Conservation (phyloP, 2,888 invertebrate genomes). For the Lymantria dispar region DNA sequence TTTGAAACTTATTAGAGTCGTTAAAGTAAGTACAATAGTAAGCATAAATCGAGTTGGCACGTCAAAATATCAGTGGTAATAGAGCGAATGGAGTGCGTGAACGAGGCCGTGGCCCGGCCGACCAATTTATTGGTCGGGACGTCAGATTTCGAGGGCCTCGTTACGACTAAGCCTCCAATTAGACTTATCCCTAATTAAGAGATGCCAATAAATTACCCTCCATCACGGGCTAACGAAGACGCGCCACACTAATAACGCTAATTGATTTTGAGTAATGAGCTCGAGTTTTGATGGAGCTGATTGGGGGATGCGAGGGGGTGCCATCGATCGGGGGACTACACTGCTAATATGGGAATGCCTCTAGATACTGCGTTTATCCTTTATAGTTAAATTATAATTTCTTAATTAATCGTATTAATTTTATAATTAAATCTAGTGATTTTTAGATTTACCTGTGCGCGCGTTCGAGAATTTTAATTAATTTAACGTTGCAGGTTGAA, state of each 20-base stretch:
- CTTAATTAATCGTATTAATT: conserved; percentile 22
- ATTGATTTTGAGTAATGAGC: conserved; percentile 83
- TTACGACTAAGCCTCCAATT: conserved; percentile 84
- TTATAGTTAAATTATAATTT: conserved; percentile 25
- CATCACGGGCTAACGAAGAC: conserved; percentile 83
- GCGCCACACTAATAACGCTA: conserved; percentile 82
- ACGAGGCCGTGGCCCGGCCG: conserved; percentile 54
- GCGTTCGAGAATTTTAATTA: conserved; percentile 26
- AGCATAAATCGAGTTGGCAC: conserved; percentile 58
- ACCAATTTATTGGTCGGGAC: conserved; percentile 80
- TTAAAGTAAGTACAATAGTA: conserved; percentile 44
- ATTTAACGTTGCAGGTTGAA: conserved; percentile 12
- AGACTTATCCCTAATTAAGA: conserved; percentile 84
- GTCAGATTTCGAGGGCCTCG: conserved; percentile 83
- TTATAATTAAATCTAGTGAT: conserved; percentile 27
- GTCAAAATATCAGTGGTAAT: conserved; percentile 69
- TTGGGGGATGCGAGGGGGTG: conserved; percentile 58
- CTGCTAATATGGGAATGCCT: conserved; percentile 32
- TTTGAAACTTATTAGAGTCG: conserved; percentile 57
- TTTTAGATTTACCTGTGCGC: conserved; percentile 16
- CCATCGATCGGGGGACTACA: conserved; percentile 56
- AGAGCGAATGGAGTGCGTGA: conserved; percentile 63
- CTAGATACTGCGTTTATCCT: conserved; percentile 14
- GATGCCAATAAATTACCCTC: conserved; percentile 84
- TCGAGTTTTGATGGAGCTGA: conserved; percentile 79